These are phyloP conservation scores for Platyura marginata DNA, from an alignment of 1,140 invertebrate species.

Conservation along the genomic window DNA sequence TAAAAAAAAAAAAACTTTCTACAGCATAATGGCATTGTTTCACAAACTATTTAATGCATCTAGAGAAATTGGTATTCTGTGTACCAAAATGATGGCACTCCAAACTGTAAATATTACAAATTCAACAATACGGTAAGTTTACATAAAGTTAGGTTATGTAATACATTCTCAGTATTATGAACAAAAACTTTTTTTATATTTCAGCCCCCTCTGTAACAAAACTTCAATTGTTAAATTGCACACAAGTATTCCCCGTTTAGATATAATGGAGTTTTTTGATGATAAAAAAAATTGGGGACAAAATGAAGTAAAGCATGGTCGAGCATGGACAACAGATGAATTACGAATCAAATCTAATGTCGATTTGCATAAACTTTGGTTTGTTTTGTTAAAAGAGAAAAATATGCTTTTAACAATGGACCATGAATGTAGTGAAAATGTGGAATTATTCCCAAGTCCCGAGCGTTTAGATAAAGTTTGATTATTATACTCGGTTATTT, in stretches of 20 bases:
- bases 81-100: background rate
- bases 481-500: constrained; percentile 4
- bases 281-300: constrained; percentile 68
- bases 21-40: background rate
- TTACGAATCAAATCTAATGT: constrained; percentile 86
- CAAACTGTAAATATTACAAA: background rate
- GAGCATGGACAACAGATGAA: constrained; percentile 82
- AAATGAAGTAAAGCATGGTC: constrained; percentile 58
- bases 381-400: constrained; percentile 82
- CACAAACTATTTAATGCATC: background rate
- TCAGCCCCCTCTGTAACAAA: background rate
- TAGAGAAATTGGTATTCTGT: background rate
- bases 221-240: constrained; percentile 13
- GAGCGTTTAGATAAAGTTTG: constrained; percentile 92
- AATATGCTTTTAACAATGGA: constrained; percentile 98
- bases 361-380: constrained; percentile 98
- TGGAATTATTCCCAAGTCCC: constrained; percentile 73
- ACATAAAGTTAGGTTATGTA: background rate
- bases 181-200: background rate
- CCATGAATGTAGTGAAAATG: constrained; percentile 49
- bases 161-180: background rate
- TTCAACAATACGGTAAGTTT: background rate
- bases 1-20: no score
- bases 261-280: constrained; percentile 89
- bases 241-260: constrained; percentile 22